These are phyloP conservation scores for Etheostoma perlongum DNA, from an alignment of 2,797 vertebrate genomes.

Conservation along the genomic window DNA sequence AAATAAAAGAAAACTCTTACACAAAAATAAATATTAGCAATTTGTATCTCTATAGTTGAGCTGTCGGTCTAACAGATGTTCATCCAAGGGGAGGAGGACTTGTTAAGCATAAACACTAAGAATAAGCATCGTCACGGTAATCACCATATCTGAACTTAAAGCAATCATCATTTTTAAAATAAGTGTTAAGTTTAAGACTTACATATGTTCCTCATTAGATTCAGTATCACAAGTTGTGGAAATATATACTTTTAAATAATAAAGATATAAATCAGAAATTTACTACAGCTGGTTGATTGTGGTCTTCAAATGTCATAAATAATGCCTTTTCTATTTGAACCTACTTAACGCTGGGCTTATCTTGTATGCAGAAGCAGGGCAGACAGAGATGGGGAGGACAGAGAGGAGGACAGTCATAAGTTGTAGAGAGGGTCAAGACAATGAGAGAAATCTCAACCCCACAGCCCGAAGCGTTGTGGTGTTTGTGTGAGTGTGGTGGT, in stretches of 20 bases:
- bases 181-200: neutral
- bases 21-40: neutral
- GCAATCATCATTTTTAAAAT: neutral
- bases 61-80: slow-evolving; percentile 25
- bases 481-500: slow-evolving; percentile 58
- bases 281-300: neutral
- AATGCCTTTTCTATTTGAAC: neutral
- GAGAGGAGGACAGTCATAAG: slow-evolving; percentile 21
- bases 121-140: neutral
- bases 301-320: neutral
- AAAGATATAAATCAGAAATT: neutral
- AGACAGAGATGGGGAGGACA: neutral
- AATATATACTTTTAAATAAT: neutral
- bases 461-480: slow-evolving; percentile 30
- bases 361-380: slow-evolving; percentile 18
- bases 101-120: neutral
- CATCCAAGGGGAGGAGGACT: neutral
- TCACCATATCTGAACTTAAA: neutral
- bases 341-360: neutral
- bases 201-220: neutral
- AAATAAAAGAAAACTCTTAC: slow-evolving; percentile 11
- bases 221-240: neutral
- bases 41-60: slow-evolving; percentile 14
- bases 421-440: slow-evolving; percentile 24
- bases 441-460: slow-evolving; percentile 36